Percentiles rank a stretch among this genome's conserved stretches.
Conservation (phyloP, 2,113 vertebrate species). For the Nothobranchius kuhntae region DNA sequence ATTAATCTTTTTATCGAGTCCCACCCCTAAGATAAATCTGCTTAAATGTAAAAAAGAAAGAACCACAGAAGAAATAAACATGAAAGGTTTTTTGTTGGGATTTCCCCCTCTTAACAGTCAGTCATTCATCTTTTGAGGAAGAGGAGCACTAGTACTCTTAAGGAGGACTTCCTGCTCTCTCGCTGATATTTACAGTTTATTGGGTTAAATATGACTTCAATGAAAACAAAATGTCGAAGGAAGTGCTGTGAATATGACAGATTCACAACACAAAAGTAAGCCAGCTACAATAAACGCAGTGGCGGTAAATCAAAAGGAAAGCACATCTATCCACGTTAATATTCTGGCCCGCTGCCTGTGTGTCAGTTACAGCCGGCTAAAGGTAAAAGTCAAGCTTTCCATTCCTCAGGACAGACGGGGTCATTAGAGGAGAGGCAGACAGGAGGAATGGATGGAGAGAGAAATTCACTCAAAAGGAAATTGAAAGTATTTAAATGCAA, state of each 20-base stretch:
- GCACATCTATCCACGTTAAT: conserved; percentile 61
- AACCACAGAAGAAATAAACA: conserved; percentile 7
- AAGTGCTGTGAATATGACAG: conserved; percentile 55
- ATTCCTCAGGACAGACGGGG: conserved; percentile 48
- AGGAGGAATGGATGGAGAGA: conserved; percentile 19
- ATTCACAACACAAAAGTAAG: conserved; percentile 55
- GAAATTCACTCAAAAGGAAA: not conserved
- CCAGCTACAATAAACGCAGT: conserved; percentile 30
- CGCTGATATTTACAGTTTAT: conserved; percentile 49
- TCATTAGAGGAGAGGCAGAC: conserved; percentile 49
- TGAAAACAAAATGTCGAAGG: conserved; percentile 53
- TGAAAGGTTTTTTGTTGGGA: conserved; percentile 11
- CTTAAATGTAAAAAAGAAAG: not conserved
- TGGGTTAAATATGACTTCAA: conserved; percentile 49
- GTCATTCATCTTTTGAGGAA: conserved; percentile 52
- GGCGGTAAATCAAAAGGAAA: conserved; percentile 54
- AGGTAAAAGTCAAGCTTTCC: conserved; percentile 65
- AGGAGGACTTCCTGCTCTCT: conserved; percentile 26
- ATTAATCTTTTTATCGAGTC: not conserved
- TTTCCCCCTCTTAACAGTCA: too few relatives aligned
- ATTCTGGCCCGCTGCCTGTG: conserved; percentile 56
- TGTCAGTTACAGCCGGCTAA: conserved; percentile 58
- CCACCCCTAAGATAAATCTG: not conserved
- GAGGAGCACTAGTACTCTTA: conserved; percentile 44
- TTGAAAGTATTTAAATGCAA: too few relatives aligned